Conservation (phyloP, 2,797 vertebrate species). For the Sylvilagus floridanus region DNA sequence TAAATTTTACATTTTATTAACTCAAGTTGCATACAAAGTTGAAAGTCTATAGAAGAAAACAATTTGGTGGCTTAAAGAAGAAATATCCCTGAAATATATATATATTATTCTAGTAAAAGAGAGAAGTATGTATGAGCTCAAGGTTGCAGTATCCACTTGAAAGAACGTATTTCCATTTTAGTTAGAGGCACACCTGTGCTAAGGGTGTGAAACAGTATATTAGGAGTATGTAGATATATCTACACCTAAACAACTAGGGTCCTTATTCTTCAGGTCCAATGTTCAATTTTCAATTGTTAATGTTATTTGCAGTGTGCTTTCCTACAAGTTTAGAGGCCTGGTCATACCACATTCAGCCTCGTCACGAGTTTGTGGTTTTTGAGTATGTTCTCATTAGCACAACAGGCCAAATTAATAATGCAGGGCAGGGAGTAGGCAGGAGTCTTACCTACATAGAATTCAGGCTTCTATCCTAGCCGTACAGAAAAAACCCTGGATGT, state of each 20-base stretch:
- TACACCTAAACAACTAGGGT: not conserved
- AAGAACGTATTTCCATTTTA: slow-evolving; percentile 49
- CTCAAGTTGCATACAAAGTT: slow-evolving; percentile 61
- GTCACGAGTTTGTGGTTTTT: not conserved
- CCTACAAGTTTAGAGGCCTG: not conserved
- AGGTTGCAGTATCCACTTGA: not conserved
- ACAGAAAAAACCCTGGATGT: not conserved
- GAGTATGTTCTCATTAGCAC: not conserved
- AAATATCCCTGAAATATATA: not conserved
- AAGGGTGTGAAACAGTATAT: not conserved
- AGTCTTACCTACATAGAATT: not conserved
- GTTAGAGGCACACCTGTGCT: not conserved
- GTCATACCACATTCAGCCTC: not conserved
- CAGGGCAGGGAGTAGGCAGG: not conserved
- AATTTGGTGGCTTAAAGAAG: not conserved
- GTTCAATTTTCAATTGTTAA: not conserved
- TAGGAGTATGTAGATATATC: not conserved
- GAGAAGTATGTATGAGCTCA: slow-evolving; percentile 12
- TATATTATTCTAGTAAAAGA: not conserved
- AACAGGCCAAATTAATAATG: not conserved
- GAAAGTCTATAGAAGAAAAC: slow-evolving; percentile 32
- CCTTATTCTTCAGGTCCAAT: slow-evolving; percentile 12
- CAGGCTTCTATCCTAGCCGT: not conserved
- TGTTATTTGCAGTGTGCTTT: slow-evolving; percentile 19
- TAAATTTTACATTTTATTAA: not conserved